Percentiles rank a stretch among this genome's conserved stretches.
These are phyloP conservation scores for Actinopyga echinites DNA, from an alignment of 53 echinoderm and acorn worm species.

Conservation along the genomic window DNA sequence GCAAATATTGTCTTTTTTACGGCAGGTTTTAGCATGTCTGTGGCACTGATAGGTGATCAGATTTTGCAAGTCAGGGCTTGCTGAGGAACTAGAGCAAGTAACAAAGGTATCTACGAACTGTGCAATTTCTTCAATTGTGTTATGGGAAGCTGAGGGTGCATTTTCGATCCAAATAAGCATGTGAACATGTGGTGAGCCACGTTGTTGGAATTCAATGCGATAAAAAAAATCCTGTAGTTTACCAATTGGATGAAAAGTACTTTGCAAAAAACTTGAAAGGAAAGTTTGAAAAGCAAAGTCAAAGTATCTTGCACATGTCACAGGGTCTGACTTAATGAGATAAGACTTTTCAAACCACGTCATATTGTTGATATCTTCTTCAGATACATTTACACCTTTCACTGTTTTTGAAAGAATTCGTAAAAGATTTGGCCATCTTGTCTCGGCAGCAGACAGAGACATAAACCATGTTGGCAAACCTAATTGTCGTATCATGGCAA, in stretches of 20 bases:
- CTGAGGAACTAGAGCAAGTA: neutral
- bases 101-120: constrained; percentile 21
- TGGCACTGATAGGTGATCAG: constrained; percentile 2
- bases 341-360: constrained; percentile 39
- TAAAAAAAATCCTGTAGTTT: constrained; percentile 33
- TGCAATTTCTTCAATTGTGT: constrained; percentile 9
- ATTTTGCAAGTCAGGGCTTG: neutral
- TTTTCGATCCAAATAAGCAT: constrained; percentile 31
- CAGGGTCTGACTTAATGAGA: constrained; percentile 22
- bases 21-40: constrained; percentile 37
- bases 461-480: constrained; percentile 67
- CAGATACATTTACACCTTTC: neutral
- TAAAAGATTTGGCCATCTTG: constrained; percentile 44
- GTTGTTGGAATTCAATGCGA: constrained; percentile 37
- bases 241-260: constrained; percentile 21
- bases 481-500: constrained; percentile 65
- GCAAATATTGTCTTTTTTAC: constrained; percentile 3
- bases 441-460: constrained; percentile 60
- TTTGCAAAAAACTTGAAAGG: neutral
- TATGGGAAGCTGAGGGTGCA: neutral
- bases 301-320: constrained; percentile 39
- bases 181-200: constrained; percentile 35
- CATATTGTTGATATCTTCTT: constrained; percentile 2
- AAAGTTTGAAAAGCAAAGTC: constrained; percentile 16
- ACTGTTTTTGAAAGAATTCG: constrained; percentile 38